Conservation (phyloP, 1,140 invertebrate species). For the Rhagoletis pomonella region DNA sequence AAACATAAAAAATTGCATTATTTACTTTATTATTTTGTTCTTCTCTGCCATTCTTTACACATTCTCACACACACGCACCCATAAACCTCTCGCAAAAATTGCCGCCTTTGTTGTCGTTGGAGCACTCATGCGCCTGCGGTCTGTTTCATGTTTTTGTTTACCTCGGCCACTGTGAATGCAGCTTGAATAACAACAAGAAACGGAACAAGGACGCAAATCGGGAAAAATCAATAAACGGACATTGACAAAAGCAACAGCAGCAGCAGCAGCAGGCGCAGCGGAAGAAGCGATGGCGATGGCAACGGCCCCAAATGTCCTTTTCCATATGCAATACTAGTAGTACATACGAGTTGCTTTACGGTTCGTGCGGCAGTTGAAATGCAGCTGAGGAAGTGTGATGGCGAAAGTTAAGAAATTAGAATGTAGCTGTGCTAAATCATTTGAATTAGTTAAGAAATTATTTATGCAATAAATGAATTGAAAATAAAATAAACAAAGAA, state of each 20-base stretch:
- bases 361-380: constrained; percentile 1
- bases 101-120: background rate
- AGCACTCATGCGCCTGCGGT: background rate
- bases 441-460: background rate
- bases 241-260: constrained; percentile 6
- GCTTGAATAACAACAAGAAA: constrained; percentile 2
- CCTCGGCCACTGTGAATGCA: background rate
- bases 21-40: background rate
- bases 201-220: constrained; percentile 24
- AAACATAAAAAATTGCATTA: background rate
- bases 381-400: background rate
- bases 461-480: too few relatives aligned
- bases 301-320: constrained; percentile 23
- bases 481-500: too few relatives aligned
- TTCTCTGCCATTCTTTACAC: background rate
- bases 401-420: background rate
- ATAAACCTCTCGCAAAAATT: background rate
- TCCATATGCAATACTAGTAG: background rate
- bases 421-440: background rate
- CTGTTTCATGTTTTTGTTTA: constrained; percentile 16
- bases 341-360: background rate
- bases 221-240: constrained; percentile 20
- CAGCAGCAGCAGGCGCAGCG: constrained; percentile 1
- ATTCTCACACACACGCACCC: background rate
- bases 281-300: background rate